phyloP scores from a whole-genome alignment of 2,113 vertebrate species.

The Catharus minimus region DNA sequence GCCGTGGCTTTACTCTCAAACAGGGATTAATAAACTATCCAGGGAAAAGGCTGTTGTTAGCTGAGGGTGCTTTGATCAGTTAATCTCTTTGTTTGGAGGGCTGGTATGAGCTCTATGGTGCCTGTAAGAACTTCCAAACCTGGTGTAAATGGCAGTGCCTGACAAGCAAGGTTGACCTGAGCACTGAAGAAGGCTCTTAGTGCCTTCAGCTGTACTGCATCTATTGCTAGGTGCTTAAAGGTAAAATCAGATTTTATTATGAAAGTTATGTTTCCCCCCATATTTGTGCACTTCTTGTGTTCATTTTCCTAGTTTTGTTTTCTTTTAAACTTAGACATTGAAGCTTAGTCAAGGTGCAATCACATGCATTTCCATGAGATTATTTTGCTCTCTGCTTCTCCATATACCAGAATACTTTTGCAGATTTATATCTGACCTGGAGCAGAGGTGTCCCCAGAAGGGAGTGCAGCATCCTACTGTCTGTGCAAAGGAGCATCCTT shows the following conservation, averaged over 20 bases:
- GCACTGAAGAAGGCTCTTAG: not conserved
- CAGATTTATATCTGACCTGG: not conserved
- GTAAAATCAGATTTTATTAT: not conserved
- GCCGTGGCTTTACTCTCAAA: not conserved
- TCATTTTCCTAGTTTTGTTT: not conserved
- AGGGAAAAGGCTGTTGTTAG: conserved; percentile 22
- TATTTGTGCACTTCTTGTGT: not conserved
- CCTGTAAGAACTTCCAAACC: conserved; percentile 35
- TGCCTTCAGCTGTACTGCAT: not conserved
- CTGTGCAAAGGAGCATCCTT: not conserved
- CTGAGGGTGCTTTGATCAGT: conserved; percentile 44
- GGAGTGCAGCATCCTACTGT: not conserved
- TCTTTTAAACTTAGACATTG: not conserved
- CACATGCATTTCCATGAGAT: not conserved
- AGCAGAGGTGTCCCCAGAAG: not conserved
- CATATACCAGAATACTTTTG: not conserved
- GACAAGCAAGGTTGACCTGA: conserved; percentile 1
- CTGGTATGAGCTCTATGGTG: not conserved
- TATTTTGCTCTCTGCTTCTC: not conserved
- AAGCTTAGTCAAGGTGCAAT: not conserved
- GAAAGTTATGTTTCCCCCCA: rapidly evolving
- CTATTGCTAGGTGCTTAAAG: not conserved
- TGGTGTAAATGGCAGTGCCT: conserved; percentile 14
- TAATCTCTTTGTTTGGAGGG: conserved; percentile 41
- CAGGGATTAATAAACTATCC: conserved; percentile 5